These are phyloP conservation scores for Drosophila parvula DNA, from an alignment of 1,140 invertebrate genomes.

Conservation along the genomic window DNA sequence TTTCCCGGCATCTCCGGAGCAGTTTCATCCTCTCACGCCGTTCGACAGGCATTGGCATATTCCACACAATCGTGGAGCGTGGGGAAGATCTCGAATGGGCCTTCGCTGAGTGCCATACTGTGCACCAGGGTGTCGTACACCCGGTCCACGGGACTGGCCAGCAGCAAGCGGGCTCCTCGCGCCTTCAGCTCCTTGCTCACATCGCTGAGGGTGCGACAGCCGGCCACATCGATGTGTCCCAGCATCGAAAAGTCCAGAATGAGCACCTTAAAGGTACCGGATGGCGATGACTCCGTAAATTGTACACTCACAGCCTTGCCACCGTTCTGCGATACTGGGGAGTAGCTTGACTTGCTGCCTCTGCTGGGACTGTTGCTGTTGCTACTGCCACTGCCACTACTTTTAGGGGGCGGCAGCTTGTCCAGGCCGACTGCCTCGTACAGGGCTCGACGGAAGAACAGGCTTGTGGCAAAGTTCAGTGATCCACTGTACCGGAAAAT, in stretches of 20 bases:
- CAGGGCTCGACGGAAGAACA: conserved; percentile 70
- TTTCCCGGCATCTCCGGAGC: not conserved
- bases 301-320: conserved; percentile 30
- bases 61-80: conserved; percentile 81
- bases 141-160: conserved; percentile 75
- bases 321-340: conserved; percentile 59
- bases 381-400: conserved; percentile 8
- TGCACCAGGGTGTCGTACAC: conserved; percentile 81
- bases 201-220: conserved; percentile 68
- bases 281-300: conserved; percentile 11
- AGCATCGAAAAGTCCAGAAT: conserved; percentile 78
- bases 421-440: conserved; percentile 66
- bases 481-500: conserved; percentile 81
- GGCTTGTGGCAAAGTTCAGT: conserved; percentile 77
- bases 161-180: conserved; percentile 58
- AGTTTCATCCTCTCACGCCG: conserved; percentile 56
- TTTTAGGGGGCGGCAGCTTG: conserved; percentile 22
- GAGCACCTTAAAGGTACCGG: conserved; percentile 48
- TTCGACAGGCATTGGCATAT: conserved; percentile 75
- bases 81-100: conserved; percentile 80
- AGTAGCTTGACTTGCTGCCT: conserved; percentile 42
- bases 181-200: conserved; percentile 72
- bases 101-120: conserved; percentile 77
- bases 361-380: conserved; percentile 22
- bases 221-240: conserved; percentile 80